Percentiles rank a stretch among this genome's conserved stretches.
Conservation (phyloP, 2,113 vertebrate species). For the Hemicordylus capensis region DNA sequence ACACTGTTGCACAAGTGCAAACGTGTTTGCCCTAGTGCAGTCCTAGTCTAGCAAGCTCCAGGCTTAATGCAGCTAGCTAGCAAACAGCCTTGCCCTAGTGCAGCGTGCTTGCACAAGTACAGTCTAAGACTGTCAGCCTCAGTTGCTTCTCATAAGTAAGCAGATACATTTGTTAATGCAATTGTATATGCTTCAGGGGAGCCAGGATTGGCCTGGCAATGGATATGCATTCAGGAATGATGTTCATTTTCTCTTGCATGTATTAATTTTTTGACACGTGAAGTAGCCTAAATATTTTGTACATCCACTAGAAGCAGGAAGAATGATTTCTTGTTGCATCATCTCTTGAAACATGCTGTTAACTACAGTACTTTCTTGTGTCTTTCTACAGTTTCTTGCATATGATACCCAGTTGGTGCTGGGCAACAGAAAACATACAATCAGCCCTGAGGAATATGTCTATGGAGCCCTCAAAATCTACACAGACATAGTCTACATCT, state of each 20-base stretch:
- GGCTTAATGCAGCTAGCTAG: no score
- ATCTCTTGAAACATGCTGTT: background rate
- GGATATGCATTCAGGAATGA: background rate
- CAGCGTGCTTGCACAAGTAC: no score
- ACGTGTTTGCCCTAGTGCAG: no score
- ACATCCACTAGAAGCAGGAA: background rate
- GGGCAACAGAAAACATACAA: constrained; percentile 87
- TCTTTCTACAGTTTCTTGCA: constrained; percentile 85
- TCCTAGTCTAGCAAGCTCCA: no score
- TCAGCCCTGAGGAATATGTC: constrained; percentile 93
- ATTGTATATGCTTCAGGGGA: background rate
- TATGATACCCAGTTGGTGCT: constrained; percentile 95
- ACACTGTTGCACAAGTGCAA: no score
- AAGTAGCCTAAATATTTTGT: background rate
- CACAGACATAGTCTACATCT: constrained; percentile 92
- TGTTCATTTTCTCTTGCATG: background rate
- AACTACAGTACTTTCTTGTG: background rate
- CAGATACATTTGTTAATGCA: background rate
- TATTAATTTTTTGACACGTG: background rate
- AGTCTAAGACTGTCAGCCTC: no score
- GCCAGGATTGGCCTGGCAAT: background rate
- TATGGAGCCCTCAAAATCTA: constrained; percentile 92
- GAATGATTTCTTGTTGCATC: background rate
- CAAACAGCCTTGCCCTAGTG: no score
- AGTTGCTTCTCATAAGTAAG: background rate